A percentile compares a stretch with the other conserved stretches of the same genome.
These are phyloP conservation scores for human DNA, from an alignment of 2,113 vertebrate species.

Conservation along the genomic window GRCh38 chrX:110105501-110106000, in stretches of 20 bases:
- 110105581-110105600: background rate
- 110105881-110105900: background rate
- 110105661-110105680: background rate
- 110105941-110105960: conserved; percentile 23
- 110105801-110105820: background rate
- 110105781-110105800: background rate
- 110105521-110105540: background rate
- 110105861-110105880: background rate
- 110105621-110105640: background rate
- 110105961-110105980: background rate
- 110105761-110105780: no score
- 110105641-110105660: background rate
- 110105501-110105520: background rate
- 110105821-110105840: background rate
- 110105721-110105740: no score
- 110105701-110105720: no score
- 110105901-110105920: background rate
- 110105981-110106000: background rate
- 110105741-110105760: no score
- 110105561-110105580: background rate
- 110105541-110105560: background rate
- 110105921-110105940: conserved; percentile 12
- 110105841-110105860: background rate
- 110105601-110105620: background rate
- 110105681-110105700: background rate